Base-by-base conservation (phyloP, 2,113 vertebrate species). In the Pogonocichla stellata region DNA sequence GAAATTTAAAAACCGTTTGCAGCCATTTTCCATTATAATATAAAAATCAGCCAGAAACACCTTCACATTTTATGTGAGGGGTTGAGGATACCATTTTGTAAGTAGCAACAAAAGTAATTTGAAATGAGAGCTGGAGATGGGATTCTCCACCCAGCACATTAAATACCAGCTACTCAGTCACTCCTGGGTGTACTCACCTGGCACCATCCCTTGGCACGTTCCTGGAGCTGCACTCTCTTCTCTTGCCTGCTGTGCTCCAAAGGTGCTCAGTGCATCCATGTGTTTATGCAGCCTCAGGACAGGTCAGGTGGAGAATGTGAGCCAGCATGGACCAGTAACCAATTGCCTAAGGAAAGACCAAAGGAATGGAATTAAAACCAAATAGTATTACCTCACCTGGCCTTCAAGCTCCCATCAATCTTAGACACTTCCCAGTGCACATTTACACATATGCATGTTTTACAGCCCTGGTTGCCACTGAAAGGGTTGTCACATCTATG, bases 201-300 rank as follows among this genome's bases (percentile, higher is more conserved):
- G 28, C 67, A 34, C 24, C 0, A 4, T 23, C 1, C 5, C 54
- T 65, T 36, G 5, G 4, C 42, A 31, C 0, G 0, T 9, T 60
- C 48, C 85, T 16, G 15, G 54, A 6, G 3, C 29, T 12, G 15
- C 34, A 10, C 56, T 9, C 5, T 20, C 31, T 51, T 17, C 9
- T 42, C 4, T 4, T 14, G 29, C 31, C 61, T 66, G 26, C 45
- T 51, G 11, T 10, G 54, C 54, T 51, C n/a, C 51, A 28, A 14
- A 36, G 42, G 18, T 20, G 18, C 31, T 82, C 60, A 8, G 12
- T 34, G 40, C 40, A n/a, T 33, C 29, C 15, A 1, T 0, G 1
- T 19, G 19, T 25, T 61, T 33, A 22, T 58, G 29, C 48, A 43
- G 45, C 34, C 23, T 23, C 54, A 29, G 60, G n/a, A 50, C 42